A percentile compares a stretch with the other conserved stretches of the same genome.
Conservation (phyloP, 2,888 invertebrate genomes). For the Stramonita haemastoma region DNA sequence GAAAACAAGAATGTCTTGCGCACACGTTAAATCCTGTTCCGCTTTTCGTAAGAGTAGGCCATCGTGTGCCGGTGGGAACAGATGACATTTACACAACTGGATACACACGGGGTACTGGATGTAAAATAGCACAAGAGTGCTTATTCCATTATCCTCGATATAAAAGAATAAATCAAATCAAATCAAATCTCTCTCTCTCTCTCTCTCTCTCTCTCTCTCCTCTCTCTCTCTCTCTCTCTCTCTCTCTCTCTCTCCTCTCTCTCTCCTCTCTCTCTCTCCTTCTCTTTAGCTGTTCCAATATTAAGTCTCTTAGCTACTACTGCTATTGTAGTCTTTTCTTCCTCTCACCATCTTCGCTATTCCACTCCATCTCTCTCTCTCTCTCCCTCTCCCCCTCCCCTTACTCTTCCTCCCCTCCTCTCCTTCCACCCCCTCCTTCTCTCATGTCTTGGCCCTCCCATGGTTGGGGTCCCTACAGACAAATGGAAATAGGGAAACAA, state of each 20-base stretch:
- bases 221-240: slow-evolving; percentile 11
- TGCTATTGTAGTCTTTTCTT: background rate
- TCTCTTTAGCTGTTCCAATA: background rate
- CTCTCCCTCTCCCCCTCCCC: background rate
- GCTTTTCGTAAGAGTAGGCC: too few species aligned
- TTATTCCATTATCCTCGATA: too few species aligned
- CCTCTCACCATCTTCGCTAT: background rate
- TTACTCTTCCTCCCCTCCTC: background rate
- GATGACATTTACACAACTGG: too few species aligned
- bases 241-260: background rate
- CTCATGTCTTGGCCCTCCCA: background rate
- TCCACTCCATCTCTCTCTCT: background rate
- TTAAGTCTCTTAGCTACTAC: background rate
- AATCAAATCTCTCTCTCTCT: too few species aligned
- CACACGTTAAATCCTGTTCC: too few species aligned
- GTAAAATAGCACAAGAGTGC: too few species aligned
- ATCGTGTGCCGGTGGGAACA: too few species aligned
- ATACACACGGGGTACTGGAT: too few species aligned
- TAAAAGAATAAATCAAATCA: too few species aligned
- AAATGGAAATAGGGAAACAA: slow-evolving; percentile 35
- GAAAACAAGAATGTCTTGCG: too few species aligned
- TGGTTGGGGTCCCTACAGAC: background rate
- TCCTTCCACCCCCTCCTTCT: background rate
- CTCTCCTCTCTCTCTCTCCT: background rate
- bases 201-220: background rate